phyloP scores from a whole-genome alignment of 2,797 vertebrate species.

The Geranospiza caerulescens region DNA sequence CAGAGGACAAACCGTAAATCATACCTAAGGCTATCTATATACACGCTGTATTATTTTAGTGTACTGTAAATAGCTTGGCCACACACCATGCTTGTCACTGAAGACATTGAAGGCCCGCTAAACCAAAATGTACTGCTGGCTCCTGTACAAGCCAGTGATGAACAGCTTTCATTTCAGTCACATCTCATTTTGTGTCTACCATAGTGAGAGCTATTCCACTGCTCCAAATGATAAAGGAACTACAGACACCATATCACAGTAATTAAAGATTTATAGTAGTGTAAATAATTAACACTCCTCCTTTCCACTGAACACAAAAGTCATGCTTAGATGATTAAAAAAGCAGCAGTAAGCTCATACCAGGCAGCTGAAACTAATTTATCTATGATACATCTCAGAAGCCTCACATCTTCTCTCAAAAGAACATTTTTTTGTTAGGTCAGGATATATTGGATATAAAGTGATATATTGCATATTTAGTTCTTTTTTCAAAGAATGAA shows the following conservation, averaged over 20 bases:
- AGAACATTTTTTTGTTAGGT: background rate
- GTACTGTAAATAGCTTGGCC: background rate
- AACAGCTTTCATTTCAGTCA: background rate
- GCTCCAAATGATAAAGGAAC: background rate
- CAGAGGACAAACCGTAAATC: background rate
- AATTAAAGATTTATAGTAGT: constrained; percentile 14
- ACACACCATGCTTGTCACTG: background rate
- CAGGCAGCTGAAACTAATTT: background rate
- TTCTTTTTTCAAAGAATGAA: background rate
- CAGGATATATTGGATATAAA: background rate
- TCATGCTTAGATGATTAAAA: background rate
- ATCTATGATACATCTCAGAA: background rate
- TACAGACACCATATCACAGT: background rate
- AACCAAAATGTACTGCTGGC: background rate
- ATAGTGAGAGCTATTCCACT: background rate
- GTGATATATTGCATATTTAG: background rate
- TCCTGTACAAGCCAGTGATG: background rate
- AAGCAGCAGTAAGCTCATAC: background rate
- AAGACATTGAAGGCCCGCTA: background rate
- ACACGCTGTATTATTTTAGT: background rate
- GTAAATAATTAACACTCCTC: constrained; percentile 52
- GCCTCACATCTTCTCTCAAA: background rate
- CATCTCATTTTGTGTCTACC: background rate
- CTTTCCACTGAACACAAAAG: constrained; percentile 23
- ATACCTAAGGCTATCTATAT: background rate